Evolutionary conservation across 2,113 vertebrate species (phyloP).

Genomic region (Numenius arquata): DNA sequence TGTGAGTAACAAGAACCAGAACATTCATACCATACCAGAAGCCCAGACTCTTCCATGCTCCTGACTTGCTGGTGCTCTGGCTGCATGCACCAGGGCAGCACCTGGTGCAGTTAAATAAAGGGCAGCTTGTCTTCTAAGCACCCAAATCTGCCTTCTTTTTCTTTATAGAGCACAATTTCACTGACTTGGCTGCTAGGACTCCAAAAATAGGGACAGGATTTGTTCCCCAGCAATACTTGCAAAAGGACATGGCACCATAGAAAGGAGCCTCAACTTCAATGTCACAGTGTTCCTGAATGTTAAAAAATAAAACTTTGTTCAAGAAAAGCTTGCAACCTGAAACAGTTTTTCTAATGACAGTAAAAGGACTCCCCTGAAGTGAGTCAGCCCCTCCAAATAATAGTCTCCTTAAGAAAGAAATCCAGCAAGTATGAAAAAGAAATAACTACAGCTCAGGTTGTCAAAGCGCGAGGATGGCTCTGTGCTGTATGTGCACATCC

Average conservation of each 20-base stretch:
- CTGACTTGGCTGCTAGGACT: background rate
- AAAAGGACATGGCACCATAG: background rate
- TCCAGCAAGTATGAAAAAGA: background rate
- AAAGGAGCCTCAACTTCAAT: background rate
- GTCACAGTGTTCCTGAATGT: background rate
- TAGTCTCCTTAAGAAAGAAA: background rate
- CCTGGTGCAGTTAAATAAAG: background rate
- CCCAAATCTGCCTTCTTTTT: background rate
- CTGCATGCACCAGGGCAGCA: too few relatives aligned
- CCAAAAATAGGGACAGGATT: background rate
- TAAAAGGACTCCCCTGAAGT: background rate
- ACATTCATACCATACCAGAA: background rate
- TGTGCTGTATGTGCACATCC: background rate
- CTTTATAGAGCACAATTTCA: background rate
- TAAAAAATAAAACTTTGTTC: background rate
- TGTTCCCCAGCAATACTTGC: background rate
- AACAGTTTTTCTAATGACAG: background rate
- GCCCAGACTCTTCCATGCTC: background rate
- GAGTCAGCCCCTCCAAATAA: background rate
- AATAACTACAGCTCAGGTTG: background rate
- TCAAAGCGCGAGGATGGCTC: background rate
- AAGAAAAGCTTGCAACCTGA: background rate
- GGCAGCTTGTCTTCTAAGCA: background rate
- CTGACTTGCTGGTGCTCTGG: background rate
- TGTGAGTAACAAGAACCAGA: background rate